Base-by-base conservation (phyloP, 37 sponge, comb jelly and placozoan genomes). In the Theonella swinhoei region DNA sequence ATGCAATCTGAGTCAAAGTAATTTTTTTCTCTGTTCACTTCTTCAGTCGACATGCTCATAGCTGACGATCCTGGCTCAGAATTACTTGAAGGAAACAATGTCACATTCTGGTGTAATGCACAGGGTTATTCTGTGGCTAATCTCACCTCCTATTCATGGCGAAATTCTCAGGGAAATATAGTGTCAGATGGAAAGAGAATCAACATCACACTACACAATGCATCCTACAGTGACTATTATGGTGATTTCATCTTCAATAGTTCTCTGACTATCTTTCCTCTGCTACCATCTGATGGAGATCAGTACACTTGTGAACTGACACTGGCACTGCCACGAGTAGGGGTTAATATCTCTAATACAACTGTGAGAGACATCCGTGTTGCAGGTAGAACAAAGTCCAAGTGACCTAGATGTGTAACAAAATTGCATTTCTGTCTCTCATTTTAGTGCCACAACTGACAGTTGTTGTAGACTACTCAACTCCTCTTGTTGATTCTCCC, bases 161-260 rank as follows among this genome's bases (percentile, higher is more conserved):
- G 20, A 2, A 79, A 32, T 25, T 17, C 36, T 30, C 22, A 9
- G 4, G 67, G 42, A 41, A 1, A 37, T 9, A n/a, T 25, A 9
- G 7, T 65, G 42, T 2, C n/a, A 35, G 8, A 31, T 4, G 62
- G 24, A 41, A n/a, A 39, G 42, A 64, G 77, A 60, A 59, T 32
- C 20, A 47, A 39, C 24, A 26, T 66, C 30, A 5, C 8, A 19
- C 68, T 76, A 2, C 58, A 33, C 64, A 76, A 76, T 58, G 61
- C 63, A 3, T 26, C 63, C 33, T 74, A 47, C 38, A 40, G 30
- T 20, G 24, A 7, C 24, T 22, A 62, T 61, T 54, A 34, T n/a
- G 24, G 36, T 23, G 67, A 3, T 25, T 79, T 64, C 62, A 24
- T 79, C n/a, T 79, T 79, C 68, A 79, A 79, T 42, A 66, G 79